These are phyloP conservation scores for Hydropsyche betteni DNA, from an alignment of 2,888 invertebrate genomes.

Conservation along the genomic window DNA sequence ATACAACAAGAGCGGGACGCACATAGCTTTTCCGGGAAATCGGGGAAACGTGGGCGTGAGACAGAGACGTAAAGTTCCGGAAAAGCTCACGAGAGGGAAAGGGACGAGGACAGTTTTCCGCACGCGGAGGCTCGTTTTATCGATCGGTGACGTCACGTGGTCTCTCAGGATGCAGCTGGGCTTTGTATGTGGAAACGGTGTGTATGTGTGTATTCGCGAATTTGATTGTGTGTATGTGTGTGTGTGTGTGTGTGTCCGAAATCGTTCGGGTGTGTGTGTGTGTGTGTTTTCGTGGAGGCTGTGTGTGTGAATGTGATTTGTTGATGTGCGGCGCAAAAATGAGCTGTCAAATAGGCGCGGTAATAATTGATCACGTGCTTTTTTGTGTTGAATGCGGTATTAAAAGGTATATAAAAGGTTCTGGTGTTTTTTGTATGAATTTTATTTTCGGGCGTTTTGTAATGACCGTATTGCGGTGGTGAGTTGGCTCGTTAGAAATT, in stretches of 20 bases:
- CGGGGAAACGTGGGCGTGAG: conserved; percentile 15
- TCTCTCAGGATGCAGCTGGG: conserved; percentile 44
- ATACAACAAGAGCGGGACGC: conserved; percentile 21
- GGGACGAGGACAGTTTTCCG: conserved; percentile 25
- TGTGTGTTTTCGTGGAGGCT: too few species aligned
- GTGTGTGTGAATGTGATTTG: too few species aligned
- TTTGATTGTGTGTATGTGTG: background rate
- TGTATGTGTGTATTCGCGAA: background rate
- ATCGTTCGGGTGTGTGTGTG: too few species aligned
- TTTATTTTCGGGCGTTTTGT: too few species aligned
- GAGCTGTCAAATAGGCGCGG: too few species aligned
- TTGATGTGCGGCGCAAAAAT: too few species aligned
- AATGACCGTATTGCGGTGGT: too few species aligned
- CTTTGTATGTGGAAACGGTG: conserved; percentile 34
- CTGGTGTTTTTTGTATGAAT: too few species aligned
- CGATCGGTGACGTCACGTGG: conserved; percentile 50
- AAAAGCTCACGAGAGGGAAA: conserved; percentile 1
- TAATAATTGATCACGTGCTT: too few species aligned
- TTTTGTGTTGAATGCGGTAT: too few species aligned
- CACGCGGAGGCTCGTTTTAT: conserved; percentile 46
- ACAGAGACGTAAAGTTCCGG: conserved; percentile 6
- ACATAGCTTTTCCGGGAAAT: conserved; percentile 31
- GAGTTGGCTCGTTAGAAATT: too few species aligned
- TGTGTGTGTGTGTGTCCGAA: background rate
- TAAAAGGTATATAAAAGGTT: too few species aligned